These are phyloP conservation scores for Anguilla japonica DNA, from an alignment of 2,113 vertebrate genomes.

Conservation along the genomic window DNA sequence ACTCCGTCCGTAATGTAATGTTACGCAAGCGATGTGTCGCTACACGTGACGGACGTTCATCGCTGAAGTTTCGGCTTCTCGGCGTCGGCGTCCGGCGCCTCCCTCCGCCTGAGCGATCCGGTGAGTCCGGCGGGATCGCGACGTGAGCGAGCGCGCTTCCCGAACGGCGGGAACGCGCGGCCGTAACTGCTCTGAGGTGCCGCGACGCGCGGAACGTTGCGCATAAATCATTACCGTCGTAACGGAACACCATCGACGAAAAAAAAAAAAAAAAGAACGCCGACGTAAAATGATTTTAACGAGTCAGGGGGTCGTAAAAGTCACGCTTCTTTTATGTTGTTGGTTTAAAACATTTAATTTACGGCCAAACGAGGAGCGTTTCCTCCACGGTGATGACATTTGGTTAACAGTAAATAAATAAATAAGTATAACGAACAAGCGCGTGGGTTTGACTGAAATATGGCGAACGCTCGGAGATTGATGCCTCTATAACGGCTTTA, in stretches of 20 bases:
- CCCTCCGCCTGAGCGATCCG: background rate
- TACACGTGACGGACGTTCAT: background rate
- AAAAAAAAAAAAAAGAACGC: background rate
- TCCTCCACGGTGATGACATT: background rate
- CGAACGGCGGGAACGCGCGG: slow-evolving; percentile 12
- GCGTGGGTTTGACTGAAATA: background rate
- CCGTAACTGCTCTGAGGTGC: slow-evolving; percentile 38
- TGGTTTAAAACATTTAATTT: background rate
- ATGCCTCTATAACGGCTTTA: background rate
- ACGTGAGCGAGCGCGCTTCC: slow-evolving; percentile 19
- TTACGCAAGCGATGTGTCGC: background rate
- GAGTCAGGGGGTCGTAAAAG: slow-evolving; percentile 19
- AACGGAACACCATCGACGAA: slow-evolving; percentile 19
- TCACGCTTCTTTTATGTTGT: background rate
- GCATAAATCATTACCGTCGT: slow-evolving; percentile 35
- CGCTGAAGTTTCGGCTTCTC: background rate
- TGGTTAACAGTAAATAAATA: background rate
- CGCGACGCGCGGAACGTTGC: slow-evolving; percentile 30
- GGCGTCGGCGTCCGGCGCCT: background rate
- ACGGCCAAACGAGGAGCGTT: background rate
- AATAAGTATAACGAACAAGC: background rate
- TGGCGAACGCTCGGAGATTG: background rate
- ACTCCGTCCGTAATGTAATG: too few species aligned
- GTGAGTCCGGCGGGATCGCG: slow-evolving; percentile 19
- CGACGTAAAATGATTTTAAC: slow-evolving; percentile 28